A percentile compares a stretch with the other conserved stretches of the same genome.
These are phyloP conservation scores for Alexandromys oeconomus DNA, from an alignment of 2,797 vertebrate species.

Conservation along the genomic window DNA sequence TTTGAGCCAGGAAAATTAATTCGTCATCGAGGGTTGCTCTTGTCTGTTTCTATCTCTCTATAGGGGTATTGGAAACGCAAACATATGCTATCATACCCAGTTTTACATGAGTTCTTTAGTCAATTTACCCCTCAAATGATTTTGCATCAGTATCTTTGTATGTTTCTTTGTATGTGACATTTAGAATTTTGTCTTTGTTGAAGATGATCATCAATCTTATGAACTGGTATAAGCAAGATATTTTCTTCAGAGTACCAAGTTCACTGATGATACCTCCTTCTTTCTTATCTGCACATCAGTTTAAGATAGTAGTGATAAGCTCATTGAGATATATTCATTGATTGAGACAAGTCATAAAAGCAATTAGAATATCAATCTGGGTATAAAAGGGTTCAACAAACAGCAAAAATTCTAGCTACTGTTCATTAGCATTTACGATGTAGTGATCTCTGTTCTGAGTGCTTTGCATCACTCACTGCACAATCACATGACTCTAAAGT, in stretches of 20 bases:
- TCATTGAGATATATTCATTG: neutral
- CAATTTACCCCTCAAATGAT: neutral
- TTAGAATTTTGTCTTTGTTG: neutral
- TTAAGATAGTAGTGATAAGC: neutral
- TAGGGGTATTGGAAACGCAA: neutral
- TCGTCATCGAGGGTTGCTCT: neutral
- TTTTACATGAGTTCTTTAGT: neutral
- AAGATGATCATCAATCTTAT: neutral
- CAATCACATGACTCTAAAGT: neutral
- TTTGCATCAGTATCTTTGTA: neutral
- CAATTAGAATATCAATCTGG: neutral
- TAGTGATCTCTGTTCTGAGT: neutral
- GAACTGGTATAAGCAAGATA: neutral
- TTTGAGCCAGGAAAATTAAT: neutral
- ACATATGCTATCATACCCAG: no score
- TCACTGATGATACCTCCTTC: neutral
- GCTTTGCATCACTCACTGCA: neutral
- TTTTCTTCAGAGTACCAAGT: conserved; percentile 22
- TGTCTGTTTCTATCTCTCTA: neutral
- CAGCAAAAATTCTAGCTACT: neutral
- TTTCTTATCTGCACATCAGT: neutral
- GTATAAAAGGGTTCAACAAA: conserved; percentile 20
- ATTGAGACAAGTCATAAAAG: conserved; percentile 21
- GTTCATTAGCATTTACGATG: neutral
- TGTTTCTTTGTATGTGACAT: neutral